A percentile compares a stretch with the other conserved stretches of the same genome.
These are phyloP conservation scores for Magallana angulata DNA, from an alignment of 1,140 invertebrate genomes.

Conservation along the genomic window DNA sequence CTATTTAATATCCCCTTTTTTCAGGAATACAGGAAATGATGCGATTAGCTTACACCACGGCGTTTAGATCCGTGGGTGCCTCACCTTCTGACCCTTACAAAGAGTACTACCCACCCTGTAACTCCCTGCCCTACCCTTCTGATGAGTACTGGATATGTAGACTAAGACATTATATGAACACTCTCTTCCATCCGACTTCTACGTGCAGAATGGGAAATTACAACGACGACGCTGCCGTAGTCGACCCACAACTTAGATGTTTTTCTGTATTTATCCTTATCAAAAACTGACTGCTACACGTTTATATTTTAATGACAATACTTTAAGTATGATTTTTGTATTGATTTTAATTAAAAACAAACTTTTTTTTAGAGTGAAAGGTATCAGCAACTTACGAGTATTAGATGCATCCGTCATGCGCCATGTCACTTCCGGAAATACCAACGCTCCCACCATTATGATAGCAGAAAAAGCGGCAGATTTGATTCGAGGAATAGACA, in stretches of 20 bases:
- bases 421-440: slow-evolving; percentile 83
- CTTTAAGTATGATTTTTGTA: no score
- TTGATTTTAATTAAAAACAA: no score
- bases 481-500: slow-evolving; percentile 66
- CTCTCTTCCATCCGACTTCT: slow-evolving; percentile 92
- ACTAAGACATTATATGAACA: slow-evolving; percentile 78
- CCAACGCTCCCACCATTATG: slow-evolving; percentile 89
- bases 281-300: no score
- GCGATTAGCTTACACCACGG: not conserved
- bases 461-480: no score
- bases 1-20: not conserved
- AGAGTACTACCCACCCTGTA: not conserved
- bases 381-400: slow-evolving; percentile 59
- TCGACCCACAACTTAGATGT: slow-evolving; percentile 86
- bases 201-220: slow-evolving; percentile 95
- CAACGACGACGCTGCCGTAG: slow-evolving; percentile 90
- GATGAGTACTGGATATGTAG: slow-evolving; percentile 77
- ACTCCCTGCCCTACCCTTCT: slow-evolving; percentile 14
- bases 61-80: not conserved
- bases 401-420: slow-evolving; percentile 70
- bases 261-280: not conserved
- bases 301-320: no score
- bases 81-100: not conserved
- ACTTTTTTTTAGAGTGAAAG: slow-evolving; percentile 47
- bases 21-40: not conserved